Conservation (phyloP, 2,113 vertebrate genomes). For the Aspiorhynchus laticeps region DNA sequence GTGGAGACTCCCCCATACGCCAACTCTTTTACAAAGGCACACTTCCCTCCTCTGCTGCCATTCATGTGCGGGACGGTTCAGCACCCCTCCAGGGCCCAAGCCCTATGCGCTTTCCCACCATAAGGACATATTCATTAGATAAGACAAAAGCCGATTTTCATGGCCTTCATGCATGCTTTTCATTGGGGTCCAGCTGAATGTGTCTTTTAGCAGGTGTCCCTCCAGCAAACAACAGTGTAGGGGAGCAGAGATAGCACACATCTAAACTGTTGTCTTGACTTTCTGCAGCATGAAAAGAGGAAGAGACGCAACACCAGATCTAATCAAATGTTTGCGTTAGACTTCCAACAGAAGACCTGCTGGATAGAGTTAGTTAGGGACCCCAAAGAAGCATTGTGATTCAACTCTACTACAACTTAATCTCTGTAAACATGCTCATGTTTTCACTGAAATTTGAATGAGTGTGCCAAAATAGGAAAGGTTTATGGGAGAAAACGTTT, state of each 20-base stretch:
- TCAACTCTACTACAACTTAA: not conserved
- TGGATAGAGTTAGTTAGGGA: slow-evolving; percentile 6
- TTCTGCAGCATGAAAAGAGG: slow-evolving; percentile 20
- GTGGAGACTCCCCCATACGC: slow-evolving; percentile 69
- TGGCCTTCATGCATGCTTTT: slow-evolving; percentile 80
- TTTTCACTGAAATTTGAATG: not conserved
- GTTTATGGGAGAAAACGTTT: too few relatives aligned
- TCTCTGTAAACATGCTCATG: not conserved
- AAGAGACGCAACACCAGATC: slow-evolving; percentile 5
- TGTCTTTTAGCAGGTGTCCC: slow-evolving; percentile 80
- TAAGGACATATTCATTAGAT: slow-evolving; percentile 58
- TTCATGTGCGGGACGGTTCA: slow-evolving; percentile 80
- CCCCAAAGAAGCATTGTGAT: slow-evolving; percentile 7
- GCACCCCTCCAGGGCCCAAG: slow-evolving; percentile 51
- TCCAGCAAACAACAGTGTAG: not conserved
- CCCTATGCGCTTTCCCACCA: slow-evolving; percentile 55
- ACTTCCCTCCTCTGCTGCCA: slow-evolving; percentile 78
- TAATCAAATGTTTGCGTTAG: slow-evolving; percentile 34
- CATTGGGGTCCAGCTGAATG: slow-evolving; percentile 81
- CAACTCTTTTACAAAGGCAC: slow-evolving; percentile 79
- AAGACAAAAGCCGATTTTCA: slow-evolving; percentile 80
- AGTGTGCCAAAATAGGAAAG: too few relatives aligned
- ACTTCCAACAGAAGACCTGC: not conserved
- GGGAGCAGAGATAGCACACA: not conserved
- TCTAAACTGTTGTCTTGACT: slow-evolving; percentile 19